Percentiles rank a stretch among this genome's conserved stretches.
Evolutionary conservation across 2,888 invertebrate species (phyloP).

Genomic region (Idaea dimidiata): DNA sequence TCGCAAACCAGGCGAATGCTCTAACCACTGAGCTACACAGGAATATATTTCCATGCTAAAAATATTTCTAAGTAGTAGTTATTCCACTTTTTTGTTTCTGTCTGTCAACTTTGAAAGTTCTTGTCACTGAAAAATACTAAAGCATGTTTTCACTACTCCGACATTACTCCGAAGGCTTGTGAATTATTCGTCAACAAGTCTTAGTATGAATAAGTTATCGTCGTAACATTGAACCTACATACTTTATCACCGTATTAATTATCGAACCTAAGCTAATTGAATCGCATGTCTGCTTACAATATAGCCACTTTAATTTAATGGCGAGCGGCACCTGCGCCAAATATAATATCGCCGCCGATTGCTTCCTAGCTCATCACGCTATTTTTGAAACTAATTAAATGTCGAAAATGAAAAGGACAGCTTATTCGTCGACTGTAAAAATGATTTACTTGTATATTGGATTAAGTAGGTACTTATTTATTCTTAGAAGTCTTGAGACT

Average conservation of each 20-base stretch:
- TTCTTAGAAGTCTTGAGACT: neutral
- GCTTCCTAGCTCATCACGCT: conserved; percentile 7
- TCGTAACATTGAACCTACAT: neutral
- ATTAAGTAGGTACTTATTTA: neutral
- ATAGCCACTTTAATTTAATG: conserved; percentile 1
- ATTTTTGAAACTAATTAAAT: conserved; percentile 11
- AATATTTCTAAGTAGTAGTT: no score
- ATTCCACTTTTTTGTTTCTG: no score
- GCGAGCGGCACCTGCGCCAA: conserved; percentile 1
- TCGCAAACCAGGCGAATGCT: no score
- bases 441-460: neutral
- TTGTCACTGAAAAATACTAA: no score
- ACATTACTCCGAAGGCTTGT: no score
- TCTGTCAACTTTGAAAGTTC: no score
- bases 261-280: conserved; percentile 1
- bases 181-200: neutral
- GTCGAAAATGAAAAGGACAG: conserved; percentile 9
- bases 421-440: neutral
- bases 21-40: no score
- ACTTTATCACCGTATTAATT: neutral
- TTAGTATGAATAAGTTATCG: neutral
- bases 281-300: conserved; percentile 2
- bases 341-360: conserved; percentile 3
- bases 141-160: no score
- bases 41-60: no score